Percentiles rank a stretch among this genome's conserved stretches.
Conservation (phyloP, 2,888 invertebrate genomes). For the Lathronympha strigana region DNA sequence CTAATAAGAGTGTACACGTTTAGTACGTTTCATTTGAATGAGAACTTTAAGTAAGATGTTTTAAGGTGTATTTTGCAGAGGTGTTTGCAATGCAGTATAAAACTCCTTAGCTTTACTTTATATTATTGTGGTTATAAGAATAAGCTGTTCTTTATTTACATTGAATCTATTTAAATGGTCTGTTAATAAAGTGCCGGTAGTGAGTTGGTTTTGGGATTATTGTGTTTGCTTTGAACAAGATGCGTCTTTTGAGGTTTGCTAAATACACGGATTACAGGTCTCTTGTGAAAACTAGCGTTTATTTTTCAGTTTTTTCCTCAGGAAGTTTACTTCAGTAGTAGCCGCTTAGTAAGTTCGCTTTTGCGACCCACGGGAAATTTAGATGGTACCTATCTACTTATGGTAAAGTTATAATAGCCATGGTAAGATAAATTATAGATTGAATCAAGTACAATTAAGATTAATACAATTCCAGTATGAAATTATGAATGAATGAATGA, state of each 20-base stretch:
- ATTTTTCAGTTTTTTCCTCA: neutral
- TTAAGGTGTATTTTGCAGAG: conserved; percentile 18
- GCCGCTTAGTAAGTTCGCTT: neutral
- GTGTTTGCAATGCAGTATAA: neutral
- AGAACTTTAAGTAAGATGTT: conserved; percentile 5
- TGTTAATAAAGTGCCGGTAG: conserved; percentile 58
- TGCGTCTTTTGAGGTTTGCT: conserved; percentile 19
- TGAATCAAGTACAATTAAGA: too few relatives aligned
- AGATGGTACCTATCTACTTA: too few relatives aligned
- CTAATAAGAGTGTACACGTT: neutral
- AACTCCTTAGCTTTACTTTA: conserved; percentile 45
- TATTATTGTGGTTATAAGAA: conserved; percentile 55
- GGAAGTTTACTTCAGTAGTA: neutral
- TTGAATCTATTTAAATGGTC: conserved; percentile 53
- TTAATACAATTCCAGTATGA: too few relatives aligned
- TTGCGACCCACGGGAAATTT: too few relatives aligned
- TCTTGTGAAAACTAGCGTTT: conserved; percentile 9
- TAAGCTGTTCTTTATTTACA: conserved; percentile 61
- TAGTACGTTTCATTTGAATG: conserved; percentile 3
- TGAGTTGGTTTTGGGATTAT: conserved; percentile 34
- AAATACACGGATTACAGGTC: conserved; percentile 4
- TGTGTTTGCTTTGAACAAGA: neutral
- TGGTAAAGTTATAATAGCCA: too few relatives aligned
- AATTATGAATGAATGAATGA: too few relatives aligned
- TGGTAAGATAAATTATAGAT: too few relatives aligned